phyloP scores from a whole-genome alignment of 2,113 vertebrate species.

The Gasterosteus aculeatus region DNA sequence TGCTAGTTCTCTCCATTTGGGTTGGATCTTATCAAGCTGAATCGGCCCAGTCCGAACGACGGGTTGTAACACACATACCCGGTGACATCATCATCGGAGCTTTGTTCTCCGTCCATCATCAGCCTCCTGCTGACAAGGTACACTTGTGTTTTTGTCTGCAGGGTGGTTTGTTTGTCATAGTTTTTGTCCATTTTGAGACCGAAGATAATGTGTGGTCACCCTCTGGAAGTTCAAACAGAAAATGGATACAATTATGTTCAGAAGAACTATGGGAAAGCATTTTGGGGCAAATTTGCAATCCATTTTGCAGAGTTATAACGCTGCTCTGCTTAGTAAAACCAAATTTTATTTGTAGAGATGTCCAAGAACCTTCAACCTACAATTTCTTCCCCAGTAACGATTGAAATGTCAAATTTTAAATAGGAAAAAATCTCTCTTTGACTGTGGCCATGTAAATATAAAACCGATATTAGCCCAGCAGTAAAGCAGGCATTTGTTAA shows the following conservation, averaged over 20 bases:
- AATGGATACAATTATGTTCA: background rate
- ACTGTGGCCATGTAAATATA: conserved; percentile 18
- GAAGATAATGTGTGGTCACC: background rate
- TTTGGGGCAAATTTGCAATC: background rate
- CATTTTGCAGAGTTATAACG: background rate
- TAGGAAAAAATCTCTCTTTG: background rate
- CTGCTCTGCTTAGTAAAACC: conserved; percentile 29
- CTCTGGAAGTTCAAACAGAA: background rate
- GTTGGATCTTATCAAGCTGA: conserved; percentile 74
- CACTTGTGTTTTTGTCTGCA: conserved; percentile 13
- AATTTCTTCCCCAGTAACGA: conserved; percentile 43
- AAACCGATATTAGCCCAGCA: conserved; percentile 25
- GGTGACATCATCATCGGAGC: conserved; percentile 98
- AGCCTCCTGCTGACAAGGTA: conserved; percentile 96
- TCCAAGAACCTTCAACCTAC: conserved; percentile 36
- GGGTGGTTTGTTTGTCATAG: background rate
- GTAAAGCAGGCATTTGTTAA: conserved; percentile 13
- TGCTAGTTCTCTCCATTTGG: conserved; percentile 76
- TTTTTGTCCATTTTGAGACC: background rate
- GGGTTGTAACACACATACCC: conserved; percentile 93
- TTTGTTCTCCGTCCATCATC: conserved; percentile 97
- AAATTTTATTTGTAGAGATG: conserved; percentile 36
- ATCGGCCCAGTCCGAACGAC: conserved; percentile 88
- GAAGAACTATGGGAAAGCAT: background rate
- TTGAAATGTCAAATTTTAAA: conserved; percentile 10